A percentile compares a stretch with the other conserved stretches of the same genome.
Evolutionary conservation across 2,888 invertebrate species (phyloP).

Genomic region (Atethmia centrago): DNA sequence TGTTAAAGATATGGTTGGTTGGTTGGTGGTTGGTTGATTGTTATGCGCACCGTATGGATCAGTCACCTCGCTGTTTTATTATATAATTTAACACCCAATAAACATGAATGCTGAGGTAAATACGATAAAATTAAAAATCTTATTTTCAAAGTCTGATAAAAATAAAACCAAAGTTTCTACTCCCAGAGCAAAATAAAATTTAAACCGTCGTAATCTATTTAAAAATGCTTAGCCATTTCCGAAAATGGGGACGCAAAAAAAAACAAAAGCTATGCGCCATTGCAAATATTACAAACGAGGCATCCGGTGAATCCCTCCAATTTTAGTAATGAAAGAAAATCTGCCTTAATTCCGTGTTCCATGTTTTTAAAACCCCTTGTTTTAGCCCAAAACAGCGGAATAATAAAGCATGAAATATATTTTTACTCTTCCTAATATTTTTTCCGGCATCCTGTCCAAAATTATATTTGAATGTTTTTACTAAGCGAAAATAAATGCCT

Average conservation of each 20-base stretch:
- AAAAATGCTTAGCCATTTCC: constrained; percentile 36
- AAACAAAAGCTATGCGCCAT: constrained; percentile 48
- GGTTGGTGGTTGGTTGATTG: too few relatives aligned
- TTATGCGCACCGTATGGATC: background rate
- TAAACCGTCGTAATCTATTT: constrained; percentile 39
- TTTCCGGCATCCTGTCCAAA: constrained; percentile 65
- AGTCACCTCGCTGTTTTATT: too few relatives aligned
- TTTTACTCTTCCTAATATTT: constrained; percentile 56
- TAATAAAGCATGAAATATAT: constrained; percentile 71
- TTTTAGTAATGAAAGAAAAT: constrained; percentile 69
- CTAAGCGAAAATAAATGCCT: constrained; percentile 49
- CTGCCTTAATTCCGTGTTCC: constrained; percentile 59
- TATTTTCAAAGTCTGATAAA: background rate
- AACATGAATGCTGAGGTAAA: background rate
- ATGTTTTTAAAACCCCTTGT: constrained; percentile 70
- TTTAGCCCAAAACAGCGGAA: constrained; percentile 68
- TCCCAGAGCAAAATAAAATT: constrained; percentile 29
- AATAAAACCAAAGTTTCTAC: background rate
- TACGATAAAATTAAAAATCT: background rate
- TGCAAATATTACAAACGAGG: constrained; percentile 55
- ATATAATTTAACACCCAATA: background rate
- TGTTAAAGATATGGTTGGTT: too few relatives aligned
- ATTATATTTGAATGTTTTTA: constrained; percentile 65
- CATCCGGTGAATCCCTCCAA: constrained; percentile 64
- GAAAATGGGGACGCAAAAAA: constrained; percentile 39